These are phyloP conservation scores for Cataglyphis hispanica DNA, from an alignment of 1,140 invertebrate genomes.

Conservation along the genomic window DNA sequence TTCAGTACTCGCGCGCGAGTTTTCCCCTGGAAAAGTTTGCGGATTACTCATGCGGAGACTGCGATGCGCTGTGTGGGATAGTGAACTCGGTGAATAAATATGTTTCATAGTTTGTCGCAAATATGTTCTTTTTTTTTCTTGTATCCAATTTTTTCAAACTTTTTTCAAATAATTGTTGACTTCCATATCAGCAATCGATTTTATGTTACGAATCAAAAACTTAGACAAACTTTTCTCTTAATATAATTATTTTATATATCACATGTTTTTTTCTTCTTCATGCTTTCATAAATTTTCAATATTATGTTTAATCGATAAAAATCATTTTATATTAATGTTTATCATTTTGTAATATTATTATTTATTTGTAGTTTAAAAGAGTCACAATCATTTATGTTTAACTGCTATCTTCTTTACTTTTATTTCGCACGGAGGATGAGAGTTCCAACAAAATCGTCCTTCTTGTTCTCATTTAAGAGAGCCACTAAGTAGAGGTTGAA, in stretches of 20 bases:
- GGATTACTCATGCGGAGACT: slow-evolving; percentile 78
- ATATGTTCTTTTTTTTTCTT: background rate
- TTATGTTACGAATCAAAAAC: background rate
- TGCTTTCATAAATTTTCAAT: background rate
- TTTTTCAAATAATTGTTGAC: background rate
- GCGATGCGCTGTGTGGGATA: slow-evolving; percentile 65
- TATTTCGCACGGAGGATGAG: background rate
- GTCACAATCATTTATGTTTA: background rate
- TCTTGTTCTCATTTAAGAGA: slow-evolving; percentile 68
- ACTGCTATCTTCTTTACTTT: background rate
- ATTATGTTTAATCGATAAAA: background rate
- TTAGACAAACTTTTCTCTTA: background rate
- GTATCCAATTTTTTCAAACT: background rate
- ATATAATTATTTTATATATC: background rate
- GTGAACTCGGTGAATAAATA: slow-evolving; percentile 79
- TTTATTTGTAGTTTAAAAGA: background rate
- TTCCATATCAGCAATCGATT: background rate
- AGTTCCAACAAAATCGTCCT: slow-evolving; percentile 18
- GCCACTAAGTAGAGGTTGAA: slow-evolving; percentile 70
- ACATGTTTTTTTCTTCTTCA: background rate
- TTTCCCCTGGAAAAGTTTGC: slow-evolving; percentile 75
- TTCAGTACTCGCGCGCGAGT: slow-evolving; percentile 65
- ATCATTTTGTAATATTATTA: background rate
- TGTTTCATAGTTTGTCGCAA: slow-evolving; percentile 66
- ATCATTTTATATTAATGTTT: background rate